These are phyloP conservation scores for Otolemur garnettii DNA, from an alignment of 2,113 vertebrate species.

Conservation along the genomic window DNA sequence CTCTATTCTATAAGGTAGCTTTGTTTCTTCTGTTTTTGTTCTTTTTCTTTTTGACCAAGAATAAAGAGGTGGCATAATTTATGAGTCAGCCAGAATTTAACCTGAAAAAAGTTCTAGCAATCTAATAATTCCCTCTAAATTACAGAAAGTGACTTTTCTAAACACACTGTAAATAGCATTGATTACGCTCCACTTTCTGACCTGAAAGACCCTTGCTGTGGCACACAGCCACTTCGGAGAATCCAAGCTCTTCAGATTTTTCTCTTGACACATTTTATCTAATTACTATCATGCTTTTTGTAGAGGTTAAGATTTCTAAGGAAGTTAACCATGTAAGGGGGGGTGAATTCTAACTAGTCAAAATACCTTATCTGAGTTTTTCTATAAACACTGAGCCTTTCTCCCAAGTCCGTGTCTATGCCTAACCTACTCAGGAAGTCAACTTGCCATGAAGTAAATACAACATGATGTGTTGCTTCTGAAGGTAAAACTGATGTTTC, in stretches of 20 bases:
- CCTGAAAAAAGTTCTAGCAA: neutral
- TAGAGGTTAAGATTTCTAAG: neutral
- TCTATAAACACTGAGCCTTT: slow-evolving; percentile 4
- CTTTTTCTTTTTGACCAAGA: neutral
- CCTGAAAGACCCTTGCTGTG: neutral
- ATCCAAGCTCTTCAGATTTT: neutral
- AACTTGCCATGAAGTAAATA: slow-evolving; percentile 13
- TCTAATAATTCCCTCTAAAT: neutral
- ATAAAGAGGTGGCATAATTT: neutral
- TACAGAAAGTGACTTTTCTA: slow-evolving; percentile 30
- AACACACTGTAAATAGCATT: neutral
- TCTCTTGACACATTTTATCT: neutral
- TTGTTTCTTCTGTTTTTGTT: neutral
- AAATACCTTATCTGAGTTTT: slow-evolving; percentile 36
- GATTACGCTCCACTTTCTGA: neutral
- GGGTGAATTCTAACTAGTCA: neutral
- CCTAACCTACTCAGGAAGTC: slow-evolving; percentile 43
- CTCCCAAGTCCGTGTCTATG: neutral
- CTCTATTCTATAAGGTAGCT: neutral
- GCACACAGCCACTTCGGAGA: neutral
- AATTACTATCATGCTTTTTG: neutral
- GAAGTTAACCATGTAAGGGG: neutral
- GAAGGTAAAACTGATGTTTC: neutral
- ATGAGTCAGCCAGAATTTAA: slow-evolving; percentile 22
- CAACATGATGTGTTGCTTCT: neutral